Percentiles rank a stretch among this genome's conserved stretches.
Conservation (phyloP, 2,113 vertebrate species). For the Heterotilapia buettikoferi region DNA sequence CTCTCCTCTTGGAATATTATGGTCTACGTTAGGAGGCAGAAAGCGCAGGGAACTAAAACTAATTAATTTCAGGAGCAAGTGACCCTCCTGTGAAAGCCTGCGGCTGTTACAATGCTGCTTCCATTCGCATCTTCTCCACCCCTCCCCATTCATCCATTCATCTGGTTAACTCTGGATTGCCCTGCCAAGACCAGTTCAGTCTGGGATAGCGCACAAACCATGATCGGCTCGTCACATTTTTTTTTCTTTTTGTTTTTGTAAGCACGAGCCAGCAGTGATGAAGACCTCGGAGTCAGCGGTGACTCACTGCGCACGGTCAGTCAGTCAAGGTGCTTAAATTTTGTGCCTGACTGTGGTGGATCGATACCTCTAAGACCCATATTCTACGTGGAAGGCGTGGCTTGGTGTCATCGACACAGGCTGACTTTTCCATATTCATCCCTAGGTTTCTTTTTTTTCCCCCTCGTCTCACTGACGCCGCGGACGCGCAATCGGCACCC, state of each 20-base stretch:
- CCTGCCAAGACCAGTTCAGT: slow-evolving; percentile 4
- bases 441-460: not conserved
- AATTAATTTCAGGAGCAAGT: slow-evolving; percentile 15
- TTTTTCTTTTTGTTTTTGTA: not conserved
- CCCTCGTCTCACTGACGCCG: slow-evolving; percentile 28
- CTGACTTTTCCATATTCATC: slow-evolving; percentile 57
- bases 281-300: not conserved
- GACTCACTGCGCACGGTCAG: slow-evolving; percentile 51
- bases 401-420: slow-evolving; percentile 58
- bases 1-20: not conserved
- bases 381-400: slow-evolving; percentile 66
- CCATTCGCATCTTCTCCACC: not conserved
- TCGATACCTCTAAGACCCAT: slow-evolving; percentile 43
- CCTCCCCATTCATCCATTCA: slow-evolving; percentile 27
- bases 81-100: slow-evolving; percentile 17
- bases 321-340: slow-evolving; percentile 4
- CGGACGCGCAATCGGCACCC: slow-evolving; percentile 39
- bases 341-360: slow-evolving; percentile 8
- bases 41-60: not conserved
- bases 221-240: slow-evolving; percentile 15
- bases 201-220: not conserved
- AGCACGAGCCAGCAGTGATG: not conserved
- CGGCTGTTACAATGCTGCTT: not conserved
- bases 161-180: slow-evolving; percentile 22
- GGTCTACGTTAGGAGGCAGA: not conserved